Conservation (phyloP, 2,888 invertebrate genomes). For the Zonitis immaculata region DNA sequence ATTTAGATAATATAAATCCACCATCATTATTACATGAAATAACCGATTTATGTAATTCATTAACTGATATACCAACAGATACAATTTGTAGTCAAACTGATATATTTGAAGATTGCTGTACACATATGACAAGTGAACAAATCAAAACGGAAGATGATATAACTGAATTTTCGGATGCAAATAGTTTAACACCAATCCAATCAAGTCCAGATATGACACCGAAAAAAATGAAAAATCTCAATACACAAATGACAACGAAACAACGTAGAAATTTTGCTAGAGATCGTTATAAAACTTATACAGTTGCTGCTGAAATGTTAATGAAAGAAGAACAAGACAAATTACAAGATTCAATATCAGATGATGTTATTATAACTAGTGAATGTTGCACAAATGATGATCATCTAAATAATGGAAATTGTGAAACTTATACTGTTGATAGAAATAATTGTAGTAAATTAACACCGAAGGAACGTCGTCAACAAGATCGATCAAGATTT, state of each 20-base stretch:
- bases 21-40: slow-evolving; percentile 68
- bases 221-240: slow-evolving; percentile 54
- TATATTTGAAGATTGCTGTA: slow-evolving; percentile 50
- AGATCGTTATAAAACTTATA: slow-evolving; percentile 79
- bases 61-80: slow-evolving; percentile 53
- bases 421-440: slow-evolving; percentile 22
- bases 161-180: slow-evolving; percentile 50
- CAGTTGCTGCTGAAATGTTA: slow-evolving; percentile 62
- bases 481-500: slow-evolving; percentile 64
- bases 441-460: slow-evolving; percentile 35
- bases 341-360: slow-evolving; percentile 23
- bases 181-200: slow-evolving; percentile 61
- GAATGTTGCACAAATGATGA: slow-evolving; percentile 5
- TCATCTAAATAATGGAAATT: not conserved
- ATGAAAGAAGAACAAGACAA: slow-evolving; percentile 46
- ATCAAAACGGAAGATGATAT: slow-evolving; percentile 41
- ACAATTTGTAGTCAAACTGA: slow-evolving; percentile 57
- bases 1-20: slow-evolving; percentile 66
- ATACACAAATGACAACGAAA: slow-evolving; percentile 63
- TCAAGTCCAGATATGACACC: slow-evolving; percentile 72
- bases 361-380: slow-evolving; percentile 31
- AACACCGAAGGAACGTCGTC: slow-evolving; percentile 63
- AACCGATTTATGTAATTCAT: slow-evolving; percentile 53
- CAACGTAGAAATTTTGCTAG: slow-evolving; percentile 70
- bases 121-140: slow-evolving; percentile 43